Conservation (phyloP, 2,888 invertebrate genomes). For the Strigamia maritima region DNA sequence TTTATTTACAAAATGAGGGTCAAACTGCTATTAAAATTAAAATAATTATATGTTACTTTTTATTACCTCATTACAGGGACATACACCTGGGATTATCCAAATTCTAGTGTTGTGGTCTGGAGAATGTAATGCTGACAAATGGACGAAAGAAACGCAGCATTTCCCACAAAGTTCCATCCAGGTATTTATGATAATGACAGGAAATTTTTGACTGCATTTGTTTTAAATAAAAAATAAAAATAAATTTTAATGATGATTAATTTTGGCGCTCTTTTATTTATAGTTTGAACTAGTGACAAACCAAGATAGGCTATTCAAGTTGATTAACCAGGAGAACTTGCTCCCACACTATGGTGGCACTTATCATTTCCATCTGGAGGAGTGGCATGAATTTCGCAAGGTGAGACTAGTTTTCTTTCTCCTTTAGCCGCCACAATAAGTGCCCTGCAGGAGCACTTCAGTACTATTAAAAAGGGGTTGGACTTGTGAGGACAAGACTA, state of each 20-base stretch:
- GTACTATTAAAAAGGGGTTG: not conserved
- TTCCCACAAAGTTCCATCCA: slow-evolving; percentile 17
- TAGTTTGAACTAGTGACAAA: slow-evolving; percentile 50
- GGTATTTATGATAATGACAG: not conserved
- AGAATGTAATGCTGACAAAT: not conserved
- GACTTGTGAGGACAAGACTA: slow-evolving; percentile 3
- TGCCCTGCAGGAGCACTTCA: slow-evolving; percentile 5
- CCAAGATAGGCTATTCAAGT: slow-evolving; percentile 48
- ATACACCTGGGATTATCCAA: slow-evolving; percentile 17
- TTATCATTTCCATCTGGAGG: slow-evolving; percentile 65
- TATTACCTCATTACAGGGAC: not conserved
- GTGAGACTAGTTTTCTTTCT: slow-evolving; percentile 52
- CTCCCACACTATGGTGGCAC: slow-evolving; percentile 61
- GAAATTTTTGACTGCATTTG: too few relatives aligned
- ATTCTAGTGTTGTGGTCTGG: not conserved
- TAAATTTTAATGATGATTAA: not conserved
- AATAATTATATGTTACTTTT: not conserved
- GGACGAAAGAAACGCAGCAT: not conserved
- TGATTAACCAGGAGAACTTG: slow-evolving; percentile 53
- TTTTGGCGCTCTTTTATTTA: slow-evolving; percentile 42
- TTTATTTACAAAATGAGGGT: not conserved
- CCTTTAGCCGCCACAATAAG: slow-evolving; percentile 13
- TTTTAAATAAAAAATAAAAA: not conserved
- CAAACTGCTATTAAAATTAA: not conserved
- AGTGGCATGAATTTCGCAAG: slow-evolving; percentile 73